A percentile compares a stretch with the other conserved stretches of the same genome.
phyloP scores from a whole-genome alignment of 2,113 vertebrate species.

The Sminthopsis crassicaudata region DNA sequence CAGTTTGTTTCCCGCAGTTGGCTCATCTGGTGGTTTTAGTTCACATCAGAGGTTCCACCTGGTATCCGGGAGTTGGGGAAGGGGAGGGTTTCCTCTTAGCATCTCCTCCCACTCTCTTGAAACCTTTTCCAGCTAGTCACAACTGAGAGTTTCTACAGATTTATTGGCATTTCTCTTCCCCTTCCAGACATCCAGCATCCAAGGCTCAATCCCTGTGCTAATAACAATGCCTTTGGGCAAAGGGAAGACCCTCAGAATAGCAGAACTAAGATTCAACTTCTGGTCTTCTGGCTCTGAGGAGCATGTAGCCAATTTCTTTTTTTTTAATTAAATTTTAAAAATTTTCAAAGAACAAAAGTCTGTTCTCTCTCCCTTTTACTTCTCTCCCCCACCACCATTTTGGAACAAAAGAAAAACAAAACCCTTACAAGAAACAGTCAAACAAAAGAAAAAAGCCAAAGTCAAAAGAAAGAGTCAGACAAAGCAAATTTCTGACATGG shows the following conservation, averaged over 20 bases:
- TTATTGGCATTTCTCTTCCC: neutral
- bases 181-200: neutral
- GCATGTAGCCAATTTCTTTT: neutral
- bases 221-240: neutral
- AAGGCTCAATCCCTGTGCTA: neutral
- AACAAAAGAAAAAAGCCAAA: too few species aligned
- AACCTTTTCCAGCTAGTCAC: neutral
- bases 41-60: neutral
- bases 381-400: neutral
- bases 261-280: neutral
- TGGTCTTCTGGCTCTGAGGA: neutral
- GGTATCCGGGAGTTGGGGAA: neutral
- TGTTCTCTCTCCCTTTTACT: neutral
- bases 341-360: neutral
- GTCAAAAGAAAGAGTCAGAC: neutral
- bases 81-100: neutral
- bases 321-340: neutral
- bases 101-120: neutral
- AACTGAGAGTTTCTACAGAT: neutral
- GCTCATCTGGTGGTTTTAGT: neutral
- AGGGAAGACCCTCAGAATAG: neutral
- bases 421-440: neutral
- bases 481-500: neutral
- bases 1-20: neutral
- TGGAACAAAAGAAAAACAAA: neutral